Percentiles rank a stretch among this genome's conserved stretches.
These are phyloP conservation scores for Ichneumoninae sp. DNA, from an alignment of 2,888 invertebrate genomes.

Conservation along the genomic window DNA sequence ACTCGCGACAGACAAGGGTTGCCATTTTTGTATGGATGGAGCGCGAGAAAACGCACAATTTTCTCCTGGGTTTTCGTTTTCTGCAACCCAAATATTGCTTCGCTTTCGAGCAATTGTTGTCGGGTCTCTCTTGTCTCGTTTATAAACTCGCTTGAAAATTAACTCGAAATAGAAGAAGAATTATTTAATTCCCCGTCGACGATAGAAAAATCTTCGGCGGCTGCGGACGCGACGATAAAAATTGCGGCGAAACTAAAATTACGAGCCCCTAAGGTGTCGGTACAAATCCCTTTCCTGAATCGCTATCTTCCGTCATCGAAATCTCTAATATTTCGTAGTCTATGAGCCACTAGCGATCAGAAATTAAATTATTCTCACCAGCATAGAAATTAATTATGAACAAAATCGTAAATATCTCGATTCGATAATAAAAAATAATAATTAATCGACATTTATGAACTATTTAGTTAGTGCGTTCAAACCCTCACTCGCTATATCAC, in stretches of 20 bases:
- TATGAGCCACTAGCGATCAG: background rate
- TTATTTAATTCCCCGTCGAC: background rate
- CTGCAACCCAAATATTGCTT: constrained; percentile 12
- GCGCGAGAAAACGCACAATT: constrained; percentile 29
- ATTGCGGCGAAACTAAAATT: background rate
- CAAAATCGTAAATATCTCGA: background rate
- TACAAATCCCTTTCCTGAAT: background rate
- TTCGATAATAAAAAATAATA: background rate
- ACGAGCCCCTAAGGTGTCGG: background rate
- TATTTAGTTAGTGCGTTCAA: background rate
- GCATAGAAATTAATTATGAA: background rate
- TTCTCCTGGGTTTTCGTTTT: constrained; percentile 65
- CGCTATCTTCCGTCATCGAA: background rate
- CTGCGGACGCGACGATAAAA: background rate
- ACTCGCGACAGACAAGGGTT: constrained; percentile 7
- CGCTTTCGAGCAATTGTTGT: constrained; percentile 11
- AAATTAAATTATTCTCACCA: background rate
- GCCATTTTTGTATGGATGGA: constrained; percentile 1
- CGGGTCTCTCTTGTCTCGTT: background rate
- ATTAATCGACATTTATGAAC: background rate
- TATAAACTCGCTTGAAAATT: background rate
- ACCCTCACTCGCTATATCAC: background rate
- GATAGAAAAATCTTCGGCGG: background rate
- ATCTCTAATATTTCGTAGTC: background rate
- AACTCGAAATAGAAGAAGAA: background rate